A percentile compares a stretch with the other conserved stretches of the same genome.
phyloP scores from a whole-genome alignment of 2,888 invertebrate species.

The Coleophora flavipennella region DNA sequence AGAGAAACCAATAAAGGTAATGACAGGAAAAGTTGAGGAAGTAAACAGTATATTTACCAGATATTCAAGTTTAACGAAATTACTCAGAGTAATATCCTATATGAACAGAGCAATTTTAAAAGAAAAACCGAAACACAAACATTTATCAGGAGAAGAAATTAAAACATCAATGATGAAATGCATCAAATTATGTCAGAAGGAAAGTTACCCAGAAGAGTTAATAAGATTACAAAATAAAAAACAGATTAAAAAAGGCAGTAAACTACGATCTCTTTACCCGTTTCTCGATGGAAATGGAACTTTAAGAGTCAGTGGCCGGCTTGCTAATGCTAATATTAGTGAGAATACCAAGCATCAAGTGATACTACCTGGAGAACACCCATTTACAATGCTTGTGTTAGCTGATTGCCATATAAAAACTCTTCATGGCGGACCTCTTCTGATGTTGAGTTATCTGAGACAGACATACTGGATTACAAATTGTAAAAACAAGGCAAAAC shows the following conservation, averaged over 20 bases:
- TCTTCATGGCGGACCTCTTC: constrained; percentile 6
- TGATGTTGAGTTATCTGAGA: constrained; percentile 8
- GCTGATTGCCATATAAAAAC: constrained; percentile 1
- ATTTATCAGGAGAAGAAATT: neutral
- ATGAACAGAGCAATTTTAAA: constrained; percentile 9
- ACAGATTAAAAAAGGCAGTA: constrained; percentile 1
- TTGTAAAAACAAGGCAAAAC: neutral
- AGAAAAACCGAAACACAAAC: constrained; percentile 2
- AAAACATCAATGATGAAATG: no score
- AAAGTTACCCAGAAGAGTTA: no score
- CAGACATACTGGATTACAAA: constrained; percentile 10
- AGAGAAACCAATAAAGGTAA: neutral
- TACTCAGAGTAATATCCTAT: constrained; percentile 11
- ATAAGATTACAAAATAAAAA: no score
- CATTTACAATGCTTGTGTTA: neutral
- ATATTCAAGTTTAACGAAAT: constrained; percentile 10
- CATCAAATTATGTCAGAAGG: no score
- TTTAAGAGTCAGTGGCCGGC: constrained; percentile 6
- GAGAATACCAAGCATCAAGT: constrained; percentile 7
- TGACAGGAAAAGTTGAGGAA: neutral
- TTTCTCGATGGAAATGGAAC: constrained; percentile 2
- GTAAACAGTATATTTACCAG: constrained; percentile 8
- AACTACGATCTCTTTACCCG: neutral
- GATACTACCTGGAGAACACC: constrained; percentile 1
- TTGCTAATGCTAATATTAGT: constrained; percentile 2